Percentiles rank a stretch among this genome's conserved stretches.
These are phyloP conservation scores for Lagenorhynchus albirostris DNA, from an alignment of 2,113 vertebrate genomes.

Conservation along the genomic window DNA sequence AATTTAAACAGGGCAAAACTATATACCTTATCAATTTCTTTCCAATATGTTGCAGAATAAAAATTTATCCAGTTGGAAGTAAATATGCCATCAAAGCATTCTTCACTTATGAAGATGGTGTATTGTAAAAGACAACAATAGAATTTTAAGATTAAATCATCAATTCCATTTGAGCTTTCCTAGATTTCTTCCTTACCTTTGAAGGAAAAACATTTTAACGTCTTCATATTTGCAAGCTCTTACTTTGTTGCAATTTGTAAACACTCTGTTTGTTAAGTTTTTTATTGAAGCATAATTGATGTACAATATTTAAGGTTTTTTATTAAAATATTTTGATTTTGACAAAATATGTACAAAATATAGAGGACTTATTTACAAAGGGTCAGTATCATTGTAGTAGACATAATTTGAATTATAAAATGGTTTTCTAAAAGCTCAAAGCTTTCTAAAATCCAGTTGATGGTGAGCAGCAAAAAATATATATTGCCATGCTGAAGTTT, in stretches of 20 bases:
- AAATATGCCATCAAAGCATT: not conserved
- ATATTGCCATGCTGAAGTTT: not conserved
- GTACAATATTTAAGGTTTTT: not conserved
- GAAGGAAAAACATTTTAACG: not conserved
- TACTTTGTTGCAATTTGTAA: not conserved
- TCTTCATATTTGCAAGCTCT: not conserved
- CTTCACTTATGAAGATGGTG: not conserved
- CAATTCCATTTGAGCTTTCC: not conserved
- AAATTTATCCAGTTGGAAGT: not conserved
- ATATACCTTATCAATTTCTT: not conserved
- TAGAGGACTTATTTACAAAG: not conserved
- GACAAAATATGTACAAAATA: not conserved
- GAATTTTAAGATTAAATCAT: constrained; percentile 23
- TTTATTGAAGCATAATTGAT: not conserved
- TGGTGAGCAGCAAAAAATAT: not conserved
- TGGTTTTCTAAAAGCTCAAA: not conserved
- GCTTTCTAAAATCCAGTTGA: not conserved
- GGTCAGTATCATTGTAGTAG: not conserved
- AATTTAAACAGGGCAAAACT: not conserved
- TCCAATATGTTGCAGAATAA: not conserved
- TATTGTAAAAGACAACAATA: not conserved
- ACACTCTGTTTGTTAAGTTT: not conserved
- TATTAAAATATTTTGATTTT: not conserved
- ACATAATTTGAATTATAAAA: not conserved
- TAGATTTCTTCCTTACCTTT: not conserved